phyloP scores from a whole-genome alignment of 1,140 invertebrate species.

The Colletes gigas region DNA sequence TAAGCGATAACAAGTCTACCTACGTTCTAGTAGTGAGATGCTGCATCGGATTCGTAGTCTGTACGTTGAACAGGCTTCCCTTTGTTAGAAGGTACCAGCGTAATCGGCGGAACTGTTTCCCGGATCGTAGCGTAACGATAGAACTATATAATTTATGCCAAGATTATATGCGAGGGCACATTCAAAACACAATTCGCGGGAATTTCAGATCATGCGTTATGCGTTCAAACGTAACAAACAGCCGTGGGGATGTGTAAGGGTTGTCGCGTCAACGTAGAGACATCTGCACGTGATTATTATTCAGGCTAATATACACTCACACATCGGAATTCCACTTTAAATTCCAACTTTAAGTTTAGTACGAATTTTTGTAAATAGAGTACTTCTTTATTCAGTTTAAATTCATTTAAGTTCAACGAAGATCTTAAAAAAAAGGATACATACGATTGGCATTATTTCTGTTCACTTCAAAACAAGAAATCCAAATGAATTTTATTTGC shows the following conservation, averaged over 20 bases:
- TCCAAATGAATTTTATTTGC: too few relatives aligned
- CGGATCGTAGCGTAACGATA: conserved; percentile 11
- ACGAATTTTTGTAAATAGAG: too few relatives aligned
- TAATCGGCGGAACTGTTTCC: conserved; percentile 16
- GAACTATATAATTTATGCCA: conserved; percentile 19
- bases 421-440: too few relatives aligned
- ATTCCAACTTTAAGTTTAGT: too few relatives aligned
- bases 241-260: too few relatives aligned
- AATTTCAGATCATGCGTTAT: neutral
- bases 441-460: too few relatives aligned
- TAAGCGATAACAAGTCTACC: conserved; percentile 30
- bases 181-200: conserved; percentile 1
- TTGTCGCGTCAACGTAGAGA: neutral
- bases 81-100: conserved; percentile 19
- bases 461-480: too few relatives aligned
- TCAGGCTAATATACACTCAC: neutral
- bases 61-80: neutral
- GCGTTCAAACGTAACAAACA: neutral
- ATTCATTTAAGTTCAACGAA: too few relatives aligned
- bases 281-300: neutral
- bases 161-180: conserved; percentile 24
- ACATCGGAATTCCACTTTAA: neutral
- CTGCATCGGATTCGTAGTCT: neutral
- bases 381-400: too few relatives aligned
- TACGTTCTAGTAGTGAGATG: conserved; percentile 2